Evolutionary conservation across 2,888 invertebrate genomes (phyloP), one percentile per base, ranked within the genome.

Genomic region (Nomada fucata): DNA sequence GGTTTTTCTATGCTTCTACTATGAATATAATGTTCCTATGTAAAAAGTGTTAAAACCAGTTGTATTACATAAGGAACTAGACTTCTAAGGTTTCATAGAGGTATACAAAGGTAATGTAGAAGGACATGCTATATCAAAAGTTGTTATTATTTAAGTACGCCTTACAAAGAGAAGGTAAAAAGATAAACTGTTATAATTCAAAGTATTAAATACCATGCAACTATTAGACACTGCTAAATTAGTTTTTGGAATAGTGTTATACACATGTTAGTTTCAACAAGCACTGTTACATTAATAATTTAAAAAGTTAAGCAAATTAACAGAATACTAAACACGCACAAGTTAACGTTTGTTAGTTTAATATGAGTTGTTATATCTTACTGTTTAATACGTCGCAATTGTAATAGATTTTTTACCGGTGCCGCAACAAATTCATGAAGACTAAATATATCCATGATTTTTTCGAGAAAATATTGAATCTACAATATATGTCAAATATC

Each of bases 351-450:
- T 29, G 11, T 73, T 77, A 75, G 55, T 73, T 36, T 72, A 67
- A 67, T 55, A 67, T 63, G 77, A 63, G 50, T 63, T 70, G 20
- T 69, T 72, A 76, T 73, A 81, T 86, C 92, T 93, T 92, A 93
- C 93, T 93, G 90, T 91, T 91, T 93, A 78, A 93, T 90, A 78
- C 92, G 92, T 74, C 90, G 91, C 61, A 93, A 88, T 83, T 90
- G 91, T 63, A 93, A 88, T 71, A 92, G 81, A 85, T 91, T 93
- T 88, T 93, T 92, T 85, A 93, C 88, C 44, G 92, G 90, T 71
- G 91, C 89, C 53, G 90, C 87, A 84, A 92, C 84, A 72, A 93
- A 88, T 83, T 92, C 91, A 85, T 90, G 92, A 76, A 91, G 85
- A 69, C 89, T 91, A 71, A 91, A 90, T 76, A 90, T 91, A 76